Conservation (phyloP, 2,888 invertebrate species). For the Strigamia maritima region DNA sequence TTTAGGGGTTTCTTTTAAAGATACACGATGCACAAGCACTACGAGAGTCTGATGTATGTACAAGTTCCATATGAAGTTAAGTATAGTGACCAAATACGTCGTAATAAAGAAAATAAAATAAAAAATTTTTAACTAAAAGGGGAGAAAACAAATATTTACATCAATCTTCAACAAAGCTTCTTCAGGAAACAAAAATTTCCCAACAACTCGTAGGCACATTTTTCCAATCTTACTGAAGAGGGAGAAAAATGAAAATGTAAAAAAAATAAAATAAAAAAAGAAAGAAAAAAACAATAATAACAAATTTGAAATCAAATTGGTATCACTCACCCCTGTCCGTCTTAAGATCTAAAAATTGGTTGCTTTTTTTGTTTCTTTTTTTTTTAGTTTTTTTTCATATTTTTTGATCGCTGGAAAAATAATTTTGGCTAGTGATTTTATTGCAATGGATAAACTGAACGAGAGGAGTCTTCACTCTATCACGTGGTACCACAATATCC, state of each 20-base stretch:
- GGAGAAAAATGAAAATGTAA: neutral
- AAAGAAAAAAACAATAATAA: neutral
- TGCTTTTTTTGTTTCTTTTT: neutral
- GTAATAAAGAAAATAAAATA: neutral
- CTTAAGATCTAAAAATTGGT: slow-evolving; percentile 3
- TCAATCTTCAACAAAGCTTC: slow-evolving; percentile 8
- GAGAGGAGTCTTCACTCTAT: neutral
- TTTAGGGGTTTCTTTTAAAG: neutral
- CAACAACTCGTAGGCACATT: slow-evolving; percentile 15
- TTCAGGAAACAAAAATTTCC: slow-evolving; percentile 1
- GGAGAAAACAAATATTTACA: neutral
- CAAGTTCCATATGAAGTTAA: neutral
- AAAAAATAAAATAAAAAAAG: neutral
- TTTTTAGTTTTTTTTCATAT: neutral
- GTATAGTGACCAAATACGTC: neutral
- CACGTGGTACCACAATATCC: slow-evolving; percentile 6
- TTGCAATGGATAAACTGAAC: slow-evolving; percentile 10
- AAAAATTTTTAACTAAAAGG: neutral
- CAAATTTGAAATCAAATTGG: neutral
- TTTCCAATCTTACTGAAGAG: neutral
- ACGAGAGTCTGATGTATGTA: neutral
- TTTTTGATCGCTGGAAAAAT: neutral
- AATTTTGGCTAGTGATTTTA: slow-evolving; percentile 15
- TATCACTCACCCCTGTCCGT: slow-evolving; percentile 15
- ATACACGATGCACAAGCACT: neutral